A percentile compares a stretch with the other conserved stretches of the same genome.
phyloP scores from a whole-genome alignment of 2,113 vertebrate genomes.

The Solea solea region DNA sequence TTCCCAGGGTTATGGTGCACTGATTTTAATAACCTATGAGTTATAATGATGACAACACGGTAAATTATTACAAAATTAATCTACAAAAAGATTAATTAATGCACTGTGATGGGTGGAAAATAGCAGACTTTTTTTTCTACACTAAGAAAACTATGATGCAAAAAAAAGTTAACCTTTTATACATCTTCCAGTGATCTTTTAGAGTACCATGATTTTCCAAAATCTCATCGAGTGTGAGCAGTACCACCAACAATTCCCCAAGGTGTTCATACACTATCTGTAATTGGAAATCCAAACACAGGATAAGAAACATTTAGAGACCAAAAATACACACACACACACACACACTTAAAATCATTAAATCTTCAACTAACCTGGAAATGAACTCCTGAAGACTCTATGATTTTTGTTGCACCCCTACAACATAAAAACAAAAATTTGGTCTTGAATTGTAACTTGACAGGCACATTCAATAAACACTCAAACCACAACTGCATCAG shows the following conservation, averaged over 20 bases:
- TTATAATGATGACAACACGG: background rate
- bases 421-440: slow-evolving; percentile 46
- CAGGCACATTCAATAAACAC: background rate
- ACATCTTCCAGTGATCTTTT: slow-evolving; percentile 99
- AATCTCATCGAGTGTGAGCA: slow-evolving; percentile 96
- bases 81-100: background rate
- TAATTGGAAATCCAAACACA: slow-evolving; percentile 10
- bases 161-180: slow-evolving; percentile 88
- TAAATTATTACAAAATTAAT: background rate
- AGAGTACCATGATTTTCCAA: slow-evolving; percentile 93
- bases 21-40: slow-evolving; percentile 91
- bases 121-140: background rate
- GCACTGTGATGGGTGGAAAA: background rate
- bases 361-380: slow-evolving; percentile 87
- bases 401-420: slow-evolving; percentile 93
- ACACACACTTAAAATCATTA: background rate
- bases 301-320: background rate
- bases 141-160: background rate
- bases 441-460: background rate
- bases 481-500: background rate
- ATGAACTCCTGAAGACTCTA: slow-evolving; percentile 96
- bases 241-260: slow-evolving; percentile 90
- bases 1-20: slow-evolving; percentile 98
- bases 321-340: background rate
- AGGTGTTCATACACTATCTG: slow-evolving; percentile 96